Base-by-base conservation (phyloP, 1,140 invertebrate genomes). In the Drosophila truncata region DNA sequence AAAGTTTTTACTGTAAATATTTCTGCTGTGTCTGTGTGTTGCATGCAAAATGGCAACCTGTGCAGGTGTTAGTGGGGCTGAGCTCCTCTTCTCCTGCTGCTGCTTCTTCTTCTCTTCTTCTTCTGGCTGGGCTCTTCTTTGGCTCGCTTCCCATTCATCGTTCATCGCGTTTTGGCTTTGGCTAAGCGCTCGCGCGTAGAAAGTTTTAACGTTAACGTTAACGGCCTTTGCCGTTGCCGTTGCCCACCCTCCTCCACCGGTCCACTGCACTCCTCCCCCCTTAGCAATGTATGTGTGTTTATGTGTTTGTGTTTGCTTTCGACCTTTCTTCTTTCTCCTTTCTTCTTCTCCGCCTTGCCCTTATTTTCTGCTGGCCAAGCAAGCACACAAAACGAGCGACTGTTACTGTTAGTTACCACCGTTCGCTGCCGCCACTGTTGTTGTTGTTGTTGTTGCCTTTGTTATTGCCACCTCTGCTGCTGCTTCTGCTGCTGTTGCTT, bases 111-210 rank as follows among this genome's bases (percentile, higher is more conserved):
- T 8, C 41, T 33, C 72, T 47, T 37, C 27, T n/a, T 11, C 62
- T 78, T 65, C 78, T 64, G 58, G 47, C 42, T 72, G 37, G 63
- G 59, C 62, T 75, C 73, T 65, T 69, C 65, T 65, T 77, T 73
- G 58, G 57, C 39, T 25, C 42, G 60, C 23, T 46, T 58, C 69
- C 35, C 31, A 60, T 58, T 63, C 49, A 50, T 76, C 61, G 67
- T 58, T 63, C 49, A 50, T 76, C 61, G 67, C 71, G 84, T 86
- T 55, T 88, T 88, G 84, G 84, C 84, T 88, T 55, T 87, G 84
- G 84, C 78, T 87, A 87, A 88, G 84, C 84, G 80, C 85, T 87
- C 80, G 62, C 41, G 82, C 72, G 80, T 88, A 88, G 84, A 88
- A 88, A 88, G 84, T 88, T 90, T 88, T 80, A 84, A 79, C 77